phyloP scores from a whole-genome alignment of 2,888 invertebrate species.

The Argyresthia albistria region DNA sequence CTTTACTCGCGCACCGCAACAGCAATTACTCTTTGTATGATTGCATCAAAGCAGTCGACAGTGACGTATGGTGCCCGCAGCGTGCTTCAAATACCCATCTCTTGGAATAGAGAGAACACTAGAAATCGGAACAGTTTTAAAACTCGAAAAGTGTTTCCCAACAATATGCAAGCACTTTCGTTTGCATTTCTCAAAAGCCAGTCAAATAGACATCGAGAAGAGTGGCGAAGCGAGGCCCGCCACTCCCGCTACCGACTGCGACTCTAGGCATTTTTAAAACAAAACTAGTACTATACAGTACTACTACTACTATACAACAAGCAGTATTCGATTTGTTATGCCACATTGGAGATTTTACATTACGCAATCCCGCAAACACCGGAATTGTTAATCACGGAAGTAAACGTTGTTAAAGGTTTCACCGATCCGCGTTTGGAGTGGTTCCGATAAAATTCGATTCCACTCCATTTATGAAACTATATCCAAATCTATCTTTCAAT shows the following conservation, averaged over 20 bases:
- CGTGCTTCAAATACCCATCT: not conserved
- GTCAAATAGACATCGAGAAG: conserved; percentile 2
- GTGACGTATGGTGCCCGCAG: not conserved
- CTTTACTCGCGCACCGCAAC: not conserved
- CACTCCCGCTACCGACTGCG: conserved; percentile 17
- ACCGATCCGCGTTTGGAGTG: conserved; percentile 34
- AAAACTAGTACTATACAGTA: conserved; percentile 2
- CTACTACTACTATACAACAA: conserved; percentile 25
- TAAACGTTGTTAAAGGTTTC: conserved; percentile 38
- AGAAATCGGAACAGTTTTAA: not conserved
- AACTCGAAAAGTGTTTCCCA: not conserved
- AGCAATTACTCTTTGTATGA: conserved; percentile 1
- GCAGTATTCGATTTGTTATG: conserved; percentile 18
- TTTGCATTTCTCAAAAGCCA: conserved; percentile 6
- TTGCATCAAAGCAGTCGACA: not conserved
- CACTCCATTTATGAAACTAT: not conserved
- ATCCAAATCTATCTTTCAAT: not conserved
- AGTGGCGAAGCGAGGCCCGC: conserved; percentile 1
- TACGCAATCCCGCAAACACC: conserved; percentile 28
- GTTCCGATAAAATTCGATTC: conserved; percentile 22
- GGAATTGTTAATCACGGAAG: conserved; percentile 41
- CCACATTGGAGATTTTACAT: conserved; percentile 24
- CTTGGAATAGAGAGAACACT: not conserved
- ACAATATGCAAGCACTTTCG: conserved; percentile 6
- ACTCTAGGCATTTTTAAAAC: conserved; percentile 25